Conservation (phyloP, 35 echinoderm and acorn worm genomes). For the Ophioderma brevispina region DNA sequence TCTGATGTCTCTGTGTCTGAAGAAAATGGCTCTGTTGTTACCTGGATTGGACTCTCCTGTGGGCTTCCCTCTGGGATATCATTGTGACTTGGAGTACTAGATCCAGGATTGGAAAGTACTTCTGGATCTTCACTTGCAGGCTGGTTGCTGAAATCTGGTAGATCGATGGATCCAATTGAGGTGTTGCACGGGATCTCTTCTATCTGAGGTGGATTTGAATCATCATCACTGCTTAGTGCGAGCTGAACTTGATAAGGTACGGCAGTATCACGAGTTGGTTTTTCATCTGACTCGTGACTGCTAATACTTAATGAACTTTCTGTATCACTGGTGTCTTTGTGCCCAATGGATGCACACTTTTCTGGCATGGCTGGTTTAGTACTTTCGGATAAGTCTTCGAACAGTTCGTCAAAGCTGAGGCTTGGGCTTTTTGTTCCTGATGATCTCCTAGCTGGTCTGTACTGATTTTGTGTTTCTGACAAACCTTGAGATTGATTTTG, state of each 20-base stretch:
- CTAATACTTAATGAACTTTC: not conserved
- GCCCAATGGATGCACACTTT: not conserved
- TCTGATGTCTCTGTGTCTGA: not conserved
- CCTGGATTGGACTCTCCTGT: not conserved
- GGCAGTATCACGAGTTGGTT: not conserved
- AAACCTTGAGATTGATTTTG: not conserved
- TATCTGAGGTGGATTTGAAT: too few species aligned
- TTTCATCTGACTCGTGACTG: not conserved
- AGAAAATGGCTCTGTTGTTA: not conserved
- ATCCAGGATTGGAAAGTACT: not conserved
- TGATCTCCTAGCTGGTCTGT: not conserved
- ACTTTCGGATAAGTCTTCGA: not conserved
- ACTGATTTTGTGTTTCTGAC: not conserved
- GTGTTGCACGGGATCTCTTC: not conserved
- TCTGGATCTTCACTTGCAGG: not conserved
- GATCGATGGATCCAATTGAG: not conserved
- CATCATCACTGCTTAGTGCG: too few species aligned
- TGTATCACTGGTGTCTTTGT: not conserved
- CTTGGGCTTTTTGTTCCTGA: not conserved
- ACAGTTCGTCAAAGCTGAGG: not conserved
- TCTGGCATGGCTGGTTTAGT: not conserved
- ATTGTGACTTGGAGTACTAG: not conserved
- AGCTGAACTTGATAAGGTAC: too few species aligned
- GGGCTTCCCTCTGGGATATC: not conserved
- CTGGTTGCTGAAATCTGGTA: not conserved